Conservation (phyloP, 2,888 invertebrate genomes). For the Hylaea fasciaria region DNA sequence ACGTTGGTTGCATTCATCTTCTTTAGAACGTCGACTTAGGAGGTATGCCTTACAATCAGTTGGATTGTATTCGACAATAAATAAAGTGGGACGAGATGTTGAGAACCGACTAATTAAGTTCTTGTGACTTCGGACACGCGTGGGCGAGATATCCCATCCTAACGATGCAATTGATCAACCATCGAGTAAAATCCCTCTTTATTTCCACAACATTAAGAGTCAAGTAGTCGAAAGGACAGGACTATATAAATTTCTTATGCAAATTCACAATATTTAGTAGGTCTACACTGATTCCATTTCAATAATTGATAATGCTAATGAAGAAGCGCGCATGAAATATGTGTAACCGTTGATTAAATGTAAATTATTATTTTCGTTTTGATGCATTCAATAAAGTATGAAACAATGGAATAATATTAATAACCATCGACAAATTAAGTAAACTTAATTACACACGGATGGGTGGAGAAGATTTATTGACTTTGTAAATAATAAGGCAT, state of each 20-base stretch:
- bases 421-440: constrained; percentile 23
- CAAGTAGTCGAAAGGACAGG: constrained; percentile 25
- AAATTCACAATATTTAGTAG: constrained; percentile 67
- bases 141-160: constrained; percentile 65
- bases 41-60: constrained; percentile 70
- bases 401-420: constrained; percentile 36
- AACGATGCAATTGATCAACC: constrained; percentile 56
- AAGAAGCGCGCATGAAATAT: constrained; percentile 57
- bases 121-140: constrained; percentile 71
- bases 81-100: constrained; percentile 70
- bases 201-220: constrained; percentile 38
- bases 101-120: constrained; percentile 81
- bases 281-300: constrained; percentile 62
- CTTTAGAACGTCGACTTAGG: constrained; percentile 53
- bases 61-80: constrained; percentile 75
- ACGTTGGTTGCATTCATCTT: constrained; percentile 39
- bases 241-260: constrained; percentile 59
- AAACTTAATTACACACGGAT: constrained; percentile 25
- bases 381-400: constrained; percentile 26
- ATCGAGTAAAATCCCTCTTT: constrained; percentile 49
- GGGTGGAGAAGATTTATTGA: constrained; percentile 14
- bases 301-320: constrained; percentile 77
- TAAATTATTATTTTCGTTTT: constrained; percentile 32
- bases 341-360: constrained; percentile 47
- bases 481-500: not conserved